Percentiles rank a stretch among this genome's conserved stretches.
Conservation (phyloP, 2,888 invertebrate species). For the Cenopis cana region DNA sequence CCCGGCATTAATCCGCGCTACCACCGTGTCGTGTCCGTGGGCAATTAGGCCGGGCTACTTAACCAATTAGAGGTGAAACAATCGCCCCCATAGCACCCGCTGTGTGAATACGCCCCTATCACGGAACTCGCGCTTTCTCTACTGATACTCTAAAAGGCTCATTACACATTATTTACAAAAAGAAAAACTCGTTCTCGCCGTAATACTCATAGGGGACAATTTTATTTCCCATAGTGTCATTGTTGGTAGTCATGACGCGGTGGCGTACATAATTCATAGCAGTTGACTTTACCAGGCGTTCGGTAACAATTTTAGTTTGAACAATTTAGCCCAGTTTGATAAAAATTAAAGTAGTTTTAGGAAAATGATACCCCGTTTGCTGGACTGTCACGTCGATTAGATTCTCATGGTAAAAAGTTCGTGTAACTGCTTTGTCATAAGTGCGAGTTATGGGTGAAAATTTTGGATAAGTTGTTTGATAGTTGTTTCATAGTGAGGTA, state of each 20-base stretch:
- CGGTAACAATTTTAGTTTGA: constrained; percentile 65
- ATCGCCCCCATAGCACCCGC: constrained; percentile 76
- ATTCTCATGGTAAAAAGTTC: constrained; percentile 28
- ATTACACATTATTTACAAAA: constrained; percentile 76
- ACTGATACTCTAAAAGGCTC: constrained; percentile 80
- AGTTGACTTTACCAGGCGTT: constrained; percentile 61
- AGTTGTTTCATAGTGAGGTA: background rate
- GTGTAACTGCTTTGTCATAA: constrained; percentile 11
- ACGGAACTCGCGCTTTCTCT: constrained; percentile 71
- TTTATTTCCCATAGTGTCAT: constrained; percentile 75
- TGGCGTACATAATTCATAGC: constrained; percentile 68
- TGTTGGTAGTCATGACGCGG: constrained; percentile 73
- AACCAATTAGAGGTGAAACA: constrained; percentile 83
- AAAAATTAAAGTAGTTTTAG: constrained; percentile 67
- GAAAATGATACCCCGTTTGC: constrained; percentile 55
- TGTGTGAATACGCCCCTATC: constrained; percentile 83
- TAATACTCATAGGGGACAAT: constrained; percentile 78
- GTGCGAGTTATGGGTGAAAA: background rate
- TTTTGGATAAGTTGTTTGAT: background rate
- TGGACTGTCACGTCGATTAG: constrained; percentile 26
- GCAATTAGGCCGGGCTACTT: constrained; percentile 80
- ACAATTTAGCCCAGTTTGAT: constrained; percentile 57
- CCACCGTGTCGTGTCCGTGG: constrained; percentile 70
- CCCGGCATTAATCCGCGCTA: constrained; percentile 43
- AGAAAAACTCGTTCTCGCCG: constrained; percentile 65